Evolutionary conservation across 2,797 vertebrate species (phyloP).

Genomic region (Kryptopterus vitreolus): DNA sequence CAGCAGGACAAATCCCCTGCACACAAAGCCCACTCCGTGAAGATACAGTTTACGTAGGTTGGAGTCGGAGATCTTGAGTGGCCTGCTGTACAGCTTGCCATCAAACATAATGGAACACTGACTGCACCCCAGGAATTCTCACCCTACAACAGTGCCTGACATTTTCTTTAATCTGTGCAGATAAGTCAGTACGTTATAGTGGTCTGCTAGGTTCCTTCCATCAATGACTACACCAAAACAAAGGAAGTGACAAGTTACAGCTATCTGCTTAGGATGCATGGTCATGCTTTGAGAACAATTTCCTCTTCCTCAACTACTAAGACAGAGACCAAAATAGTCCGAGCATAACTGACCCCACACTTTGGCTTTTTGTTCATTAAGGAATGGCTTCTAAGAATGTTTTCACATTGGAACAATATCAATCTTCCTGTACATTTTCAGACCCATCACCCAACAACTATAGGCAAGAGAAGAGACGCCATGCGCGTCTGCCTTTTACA

Average conservation of each 20-base stretch:
- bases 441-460: background rate
- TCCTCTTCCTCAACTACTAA: constrained; percentile 17
- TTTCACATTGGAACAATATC: background rate
- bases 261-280: constrained; percentile 28
- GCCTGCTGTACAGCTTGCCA: too few species aligned
- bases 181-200: background rate
- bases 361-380: background rate
- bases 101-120: too few species aligned
- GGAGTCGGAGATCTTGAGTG: too few species aligned
- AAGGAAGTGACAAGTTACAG: constrained; percentile 31
- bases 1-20: too few species aligned
- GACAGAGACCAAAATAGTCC: background rate
- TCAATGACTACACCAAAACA: constrained; percentile 2
- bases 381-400: background rate
- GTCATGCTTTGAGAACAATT: constrained; percentile 16
- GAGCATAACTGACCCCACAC: background rate
- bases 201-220: background rate
- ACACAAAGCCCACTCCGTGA: too few species aligned
- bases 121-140: too few species aligned
- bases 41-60: too few species aligned
- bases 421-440: constrained; percentile 13
- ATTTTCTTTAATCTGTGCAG: background rate
- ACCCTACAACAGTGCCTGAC: too few species aligned
- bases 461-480: constrained; percentile 17
- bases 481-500: constrained; percentile 28